Evolutionary conservation across 2,797 vertebrate genomes (phyloP), one percentile per base, ranked within the genome.

Genomic region (Kryptopterus vitreolus): DNA sequence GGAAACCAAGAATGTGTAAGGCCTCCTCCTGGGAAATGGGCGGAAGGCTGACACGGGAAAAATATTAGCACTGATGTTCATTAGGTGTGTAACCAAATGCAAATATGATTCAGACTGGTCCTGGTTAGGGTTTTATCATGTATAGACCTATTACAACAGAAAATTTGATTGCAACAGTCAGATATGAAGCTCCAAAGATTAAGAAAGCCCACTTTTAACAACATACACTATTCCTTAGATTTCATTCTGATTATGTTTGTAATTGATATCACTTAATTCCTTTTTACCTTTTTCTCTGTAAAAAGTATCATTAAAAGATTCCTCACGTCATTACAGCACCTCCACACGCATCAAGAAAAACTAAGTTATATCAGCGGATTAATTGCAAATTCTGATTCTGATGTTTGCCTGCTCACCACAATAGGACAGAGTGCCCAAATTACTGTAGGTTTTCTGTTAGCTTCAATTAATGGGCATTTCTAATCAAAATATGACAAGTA

Each of bases 1-100:
- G 97, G 87, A 98, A 99, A n/a, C 98, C 98, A 86, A 99, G 89
- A 88, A 99, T 96, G 84, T 96, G 95, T 86, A 99, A 93, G 58
- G 97, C 97, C 85, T 99, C 97, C 88, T 99, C 98, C 92, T 99
- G 98, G 79, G 96, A 98, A 89, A 99, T 95, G 76, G 98, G 96
- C 52, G 96, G 95, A 43, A 99, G 95, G 87, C 97, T 99, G 52
- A 70, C 63, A 84, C 0, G 61, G 70, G 83, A 82, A 87, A 13
- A 33, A 13, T n/a, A n/a, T n/a, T n/a, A 15, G 1, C 0, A 24
- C 53, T 77, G 62, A 24, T 79, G 26, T 62, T 77, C 31, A 53
- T 22, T 46, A 29, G 16, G 3, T 16, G 20, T 46, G 35, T 59
- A 38, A 59, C 24, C 29, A 59, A 74, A 59, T 59, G 46, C 13